Evolutionary conservation across 2,113 vertebrate species (phyloP).

Genomic region (Cavia aperea): DNA sequence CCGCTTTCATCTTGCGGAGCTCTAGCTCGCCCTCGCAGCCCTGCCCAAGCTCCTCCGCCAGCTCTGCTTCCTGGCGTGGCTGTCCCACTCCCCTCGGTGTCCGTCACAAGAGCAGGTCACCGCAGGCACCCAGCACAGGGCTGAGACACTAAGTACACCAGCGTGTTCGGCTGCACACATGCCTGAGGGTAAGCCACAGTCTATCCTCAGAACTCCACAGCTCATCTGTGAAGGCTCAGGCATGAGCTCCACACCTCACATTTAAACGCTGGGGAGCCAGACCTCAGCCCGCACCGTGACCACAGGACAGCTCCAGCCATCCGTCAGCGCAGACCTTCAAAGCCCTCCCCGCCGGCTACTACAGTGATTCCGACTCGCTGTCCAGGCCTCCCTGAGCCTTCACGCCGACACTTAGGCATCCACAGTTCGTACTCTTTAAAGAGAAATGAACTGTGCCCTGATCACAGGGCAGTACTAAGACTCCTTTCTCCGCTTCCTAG

Average conservation of each 20-base stretch:
- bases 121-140: neutral
- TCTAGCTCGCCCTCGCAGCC: neutral
- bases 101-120: neutral
- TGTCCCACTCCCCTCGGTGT: neutral
- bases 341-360: neutral
- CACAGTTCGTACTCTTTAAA: neutral
- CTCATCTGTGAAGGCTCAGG: neutral
- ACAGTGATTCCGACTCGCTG: neutral
- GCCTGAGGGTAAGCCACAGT: neutral
- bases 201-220: neutral
- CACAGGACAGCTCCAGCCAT: neutral
- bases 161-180: neutral
- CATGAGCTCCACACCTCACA: neutral
- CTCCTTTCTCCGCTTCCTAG: neutral
- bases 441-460: neutral
- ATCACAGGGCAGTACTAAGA: constrained; percentile 3
- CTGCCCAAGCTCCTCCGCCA: neutral
- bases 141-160: neutral
- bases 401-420: neutral
- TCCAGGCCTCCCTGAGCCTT: neutral
- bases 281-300: neutral
- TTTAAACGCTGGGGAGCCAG: neutral
- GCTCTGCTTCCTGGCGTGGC: neutral
- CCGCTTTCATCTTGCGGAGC: neutral
- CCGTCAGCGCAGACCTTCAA: neutral